Base-by-base conservation (phyloP, 1,140 invertebrate species). In the Dreissena polymorpha region DNA sequence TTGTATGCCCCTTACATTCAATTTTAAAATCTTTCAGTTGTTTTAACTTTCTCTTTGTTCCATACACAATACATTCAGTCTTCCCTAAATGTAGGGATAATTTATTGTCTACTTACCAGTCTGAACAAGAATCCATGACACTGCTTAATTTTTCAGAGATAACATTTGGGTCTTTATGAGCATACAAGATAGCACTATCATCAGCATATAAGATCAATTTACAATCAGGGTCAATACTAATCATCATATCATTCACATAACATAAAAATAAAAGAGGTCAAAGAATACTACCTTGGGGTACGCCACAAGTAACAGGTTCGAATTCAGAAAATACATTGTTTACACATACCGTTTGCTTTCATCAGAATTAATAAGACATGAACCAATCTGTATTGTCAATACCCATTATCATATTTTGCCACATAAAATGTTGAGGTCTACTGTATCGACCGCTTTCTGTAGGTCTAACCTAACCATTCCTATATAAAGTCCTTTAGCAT, bases 161-260 rank as follows among this genome's bases (percentile, higher is more conserved):
- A 49, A 27, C 50, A 55, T 23, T 69, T 14, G 68, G 27, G 27
- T 53, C 14, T 60, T 60, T 57, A 63, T 75, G 39, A n/a, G 6
- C 12, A 57, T 60, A 75, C 18, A 75, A 60, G 25, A 75, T 75
- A 27, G 50, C 72, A 74, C 72, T 74, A n/a, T 74, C 72, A 74
- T 74, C 72, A 57, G 72, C 72, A 74, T 57, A 74, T 50, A 74
- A 57, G 16, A 74, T 57, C 27, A 55, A 27, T 74, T 74, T 74
- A 60, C 51, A 74, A 21, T 74, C 55, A 57, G 51, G 50, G 27
- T 13, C 55, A 39, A 82, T 82, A 57, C 79, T 82, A 29, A 74
- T 73, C 65, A 39, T 49, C 63, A 67, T 68, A 60, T 82, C 79
- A 74, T 82, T 82, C 16, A 82, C 55, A 82, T 74, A 82, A 64